A percentile compares a stretch with the other conserved stretches of the same genome.
These are phyloP conservation scores for Aphidius gifuensis DNA, from an alignment of 1,140 invertebrate species.

Conservation along the genomic window DNA sequence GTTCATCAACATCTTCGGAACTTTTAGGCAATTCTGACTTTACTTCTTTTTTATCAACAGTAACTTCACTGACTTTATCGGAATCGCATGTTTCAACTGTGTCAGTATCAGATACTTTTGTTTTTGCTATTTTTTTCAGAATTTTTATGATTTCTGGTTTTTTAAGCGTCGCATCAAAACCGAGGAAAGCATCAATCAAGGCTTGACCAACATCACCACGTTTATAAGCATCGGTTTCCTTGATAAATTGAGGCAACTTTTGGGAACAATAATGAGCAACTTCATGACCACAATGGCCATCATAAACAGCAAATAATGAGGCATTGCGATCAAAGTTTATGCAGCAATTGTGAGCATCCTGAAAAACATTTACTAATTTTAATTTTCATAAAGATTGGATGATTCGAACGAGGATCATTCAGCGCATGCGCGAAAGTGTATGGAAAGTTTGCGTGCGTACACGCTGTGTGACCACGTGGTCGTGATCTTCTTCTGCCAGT, in stretches of 20 bases:
- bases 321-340: conserved; percentile 78
- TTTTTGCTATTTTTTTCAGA: conserved; percentile 71
- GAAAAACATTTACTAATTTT: conserved; percentile 27
- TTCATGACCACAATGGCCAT: conserved; percentile 95
- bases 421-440: too few species aligned
- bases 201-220: conserved; percentile 73
- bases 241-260: conserved; percentile 88
- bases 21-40: too few species aligned
- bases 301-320: conserved; percentile 94
- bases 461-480: too few species aligned
- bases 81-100: conserved; percentile 3
- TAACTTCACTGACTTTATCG: too few species aligned
- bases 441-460: too few species aligned
- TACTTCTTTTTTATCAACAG: too few species aligned
- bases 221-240: conserved; percentile 44
- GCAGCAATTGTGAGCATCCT: conserved; percentile 96
- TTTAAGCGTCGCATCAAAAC: conserved; percentile 81
- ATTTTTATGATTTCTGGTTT: conserved; percentile 70
- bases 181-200: conserved; percentile 84
- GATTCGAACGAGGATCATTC: too few species aligned
- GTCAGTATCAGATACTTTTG: conserved; percentile 43
- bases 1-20: conserved; percentile 44
- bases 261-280: conserved; percentile 88
- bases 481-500: too few species aligned
- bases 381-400: too few species aligned